phyloP scores from a whole-genome alignment of 2,113 vertebrate species.

The Sinosuthora webbiana region DNA sequence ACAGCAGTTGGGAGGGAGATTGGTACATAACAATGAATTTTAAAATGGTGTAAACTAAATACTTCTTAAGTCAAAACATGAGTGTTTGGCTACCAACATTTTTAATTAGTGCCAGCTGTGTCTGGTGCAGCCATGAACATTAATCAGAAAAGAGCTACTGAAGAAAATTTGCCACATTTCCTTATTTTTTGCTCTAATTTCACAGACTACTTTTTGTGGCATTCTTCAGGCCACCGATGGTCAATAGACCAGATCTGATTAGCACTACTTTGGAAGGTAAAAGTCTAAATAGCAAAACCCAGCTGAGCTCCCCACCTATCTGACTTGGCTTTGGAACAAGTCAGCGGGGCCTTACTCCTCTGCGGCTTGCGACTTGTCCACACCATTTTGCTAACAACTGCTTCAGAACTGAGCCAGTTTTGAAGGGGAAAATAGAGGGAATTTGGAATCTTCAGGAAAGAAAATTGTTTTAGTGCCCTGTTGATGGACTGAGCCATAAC shows the following conservation, averaged over 20 bases:
- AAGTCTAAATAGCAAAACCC: background rate
- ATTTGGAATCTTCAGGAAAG: background rate
- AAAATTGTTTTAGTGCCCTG: background rate
- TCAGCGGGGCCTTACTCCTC: background rate
- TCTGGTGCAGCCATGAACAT: background rate
- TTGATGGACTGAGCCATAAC: background rate
- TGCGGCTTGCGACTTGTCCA: background rate
- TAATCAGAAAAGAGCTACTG: background rate
- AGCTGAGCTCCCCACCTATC: background rate
- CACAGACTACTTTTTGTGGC: background rate
- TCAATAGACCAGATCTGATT: background rate
- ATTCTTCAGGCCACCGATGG: background rate
- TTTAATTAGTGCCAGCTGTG: background rate
- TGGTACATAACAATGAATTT: background rate
- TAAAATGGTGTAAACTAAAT: background rate
- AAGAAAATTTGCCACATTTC: background rate
- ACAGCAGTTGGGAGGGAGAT: background rate
- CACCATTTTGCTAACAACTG: background rate
- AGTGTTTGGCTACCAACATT: background rate
- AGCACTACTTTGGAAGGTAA: background rate
- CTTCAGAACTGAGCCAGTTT: background rate
- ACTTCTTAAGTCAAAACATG: background rate
- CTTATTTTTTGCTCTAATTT: background rate
- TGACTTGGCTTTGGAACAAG: background rate
- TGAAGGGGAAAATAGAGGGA: background rate